Conservation (phyloP, 1,140 invertebrate species). For the Philotrypesis tridentata region DNA sequence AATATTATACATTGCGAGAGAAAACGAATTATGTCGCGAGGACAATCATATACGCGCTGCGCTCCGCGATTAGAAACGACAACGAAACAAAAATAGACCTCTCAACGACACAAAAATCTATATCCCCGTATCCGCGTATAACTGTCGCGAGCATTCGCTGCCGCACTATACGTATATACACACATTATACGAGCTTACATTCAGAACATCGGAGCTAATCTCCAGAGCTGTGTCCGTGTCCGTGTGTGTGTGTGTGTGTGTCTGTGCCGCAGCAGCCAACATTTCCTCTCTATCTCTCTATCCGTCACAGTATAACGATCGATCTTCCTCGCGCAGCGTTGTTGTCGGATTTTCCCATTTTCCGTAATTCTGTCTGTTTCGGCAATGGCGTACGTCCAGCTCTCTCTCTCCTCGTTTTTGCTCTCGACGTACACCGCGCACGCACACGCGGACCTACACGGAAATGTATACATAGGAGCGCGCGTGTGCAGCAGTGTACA, state of each 20-base stretch:
- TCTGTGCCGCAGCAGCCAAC: neutral
- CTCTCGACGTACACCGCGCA: neutral
- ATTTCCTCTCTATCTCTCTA: neutral
- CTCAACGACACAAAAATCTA: too few species aligned
- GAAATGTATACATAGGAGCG: neutral
- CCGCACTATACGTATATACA: too few species aligned
- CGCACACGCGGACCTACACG: neutral
- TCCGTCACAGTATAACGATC: conserved; percentile 35
- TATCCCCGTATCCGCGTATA: too few species aligned
- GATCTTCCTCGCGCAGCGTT: conserved; percentile 48
- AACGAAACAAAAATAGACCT: too few species aligned
- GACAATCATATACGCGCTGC: too few species aligned
- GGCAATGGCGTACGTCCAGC: conserved; percentile 26
- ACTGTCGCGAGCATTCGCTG: too few species aligned
- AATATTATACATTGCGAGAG: too few species aligned
- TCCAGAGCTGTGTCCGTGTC: neutral
- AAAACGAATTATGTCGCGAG: too few species aligned
- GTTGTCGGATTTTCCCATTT: conserved; percentile 48
- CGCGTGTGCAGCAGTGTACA: neutral
- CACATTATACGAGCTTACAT: neutral
- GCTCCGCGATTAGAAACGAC: too few species aligned
- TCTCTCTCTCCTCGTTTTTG: conserved; percentile 4
- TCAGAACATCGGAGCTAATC: neutral
- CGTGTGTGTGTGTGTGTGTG: too few species aligned
- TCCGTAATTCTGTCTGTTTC: conserved; percentile 48